Evolutionary conservation across 1,140 invertebrate species (phyloP).

Genomic region (Pseudomyrmex cubaensis): DNA sequence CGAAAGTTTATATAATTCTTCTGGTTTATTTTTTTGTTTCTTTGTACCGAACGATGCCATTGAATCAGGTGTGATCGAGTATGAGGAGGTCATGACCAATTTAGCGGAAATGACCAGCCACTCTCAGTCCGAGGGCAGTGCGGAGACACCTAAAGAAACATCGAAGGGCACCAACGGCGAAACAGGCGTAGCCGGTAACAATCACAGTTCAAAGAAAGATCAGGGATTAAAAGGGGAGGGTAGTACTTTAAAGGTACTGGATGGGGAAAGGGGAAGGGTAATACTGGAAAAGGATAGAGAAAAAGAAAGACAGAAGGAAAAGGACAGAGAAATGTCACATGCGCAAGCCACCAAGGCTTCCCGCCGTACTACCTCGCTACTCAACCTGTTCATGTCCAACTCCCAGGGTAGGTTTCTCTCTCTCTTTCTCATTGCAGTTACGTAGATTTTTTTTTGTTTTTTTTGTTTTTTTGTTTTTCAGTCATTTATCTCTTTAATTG

Average conservation of each 20-base stretch:
- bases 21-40: background rate
- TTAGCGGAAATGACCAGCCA: constrained; percentile 81
- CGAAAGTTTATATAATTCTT: background rate
- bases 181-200: constrained; percentile 85
- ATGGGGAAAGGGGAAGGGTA: constrained; percentile 77
- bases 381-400: constrained; percentile 97
- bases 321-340: constrained; percentile 80
- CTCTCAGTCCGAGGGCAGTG: constrained; percentile 70
- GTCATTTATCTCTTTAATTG: constrained; percentile 60
- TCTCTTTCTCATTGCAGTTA: constrained; percentile 62
- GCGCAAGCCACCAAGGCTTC: constrained; percentile 90
- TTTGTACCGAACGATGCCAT: background rate
- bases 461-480: constrained; percentile 26
- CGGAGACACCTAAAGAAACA: constrained; percentile 78
- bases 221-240: constrained; percentile 81
- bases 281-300: constrained; percentile 83
- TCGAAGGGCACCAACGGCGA: constrained; percentile 83
- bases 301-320: constrained; percentile 75
- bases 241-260: constrained; percentile 68
- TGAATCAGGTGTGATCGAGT: constrained; percentile 80
- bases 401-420: constrained; percentile 91
- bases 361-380: constrained; percentile 95
- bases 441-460: constrained; percentile 35
- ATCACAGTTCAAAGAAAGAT: constrained; percentile 82
- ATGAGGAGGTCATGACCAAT: constrained; percentile 87